phyloP scores from a whole-genome alignment of 2,113 vertebrate genomes.

The Ailuropoda melanoleuca region DNA sequence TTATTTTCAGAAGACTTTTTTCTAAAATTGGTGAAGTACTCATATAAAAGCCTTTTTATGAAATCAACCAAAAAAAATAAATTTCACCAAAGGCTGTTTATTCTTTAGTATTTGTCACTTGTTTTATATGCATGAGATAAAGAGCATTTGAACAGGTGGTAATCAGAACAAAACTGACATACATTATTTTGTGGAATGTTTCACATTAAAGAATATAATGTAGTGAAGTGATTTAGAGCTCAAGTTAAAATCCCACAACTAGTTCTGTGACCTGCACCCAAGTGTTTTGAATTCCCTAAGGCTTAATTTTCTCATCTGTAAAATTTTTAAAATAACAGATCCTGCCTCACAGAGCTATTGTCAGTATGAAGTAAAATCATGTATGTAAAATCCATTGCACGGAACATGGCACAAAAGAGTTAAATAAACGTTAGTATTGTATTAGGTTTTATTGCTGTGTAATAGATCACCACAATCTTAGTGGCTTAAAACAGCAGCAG shows the following conservation, averaged over 20 bases:
- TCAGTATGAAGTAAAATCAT: slow-evolving; percentile 1
- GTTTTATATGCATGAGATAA: slow-evolving; percentile 8
- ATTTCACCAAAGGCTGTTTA: slow-evolving; percentile 68
- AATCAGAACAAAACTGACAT: slow-evolving; percentile 53
- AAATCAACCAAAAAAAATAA: slow-evolving; percentile 44
- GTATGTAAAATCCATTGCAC: not conserved
- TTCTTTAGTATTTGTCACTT: slow-evolving; percentile 52
- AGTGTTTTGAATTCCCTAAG: not conserved
- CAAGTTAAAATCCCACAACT: slow-evolving; percentile 24
- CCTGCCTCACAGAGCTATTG: not conserved
- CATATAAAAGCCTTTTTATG: slow-evolving; percentile 63
- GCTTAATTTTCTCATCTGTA: slow-evolving; percentile 11
- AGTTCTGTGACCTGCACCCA: not conserved
- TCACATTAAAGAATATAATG: slow-evolving; percentile 20
- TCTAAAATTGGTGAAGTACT: slow-evolving; percentile 78
- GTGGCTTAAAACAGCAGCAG: not conserved
- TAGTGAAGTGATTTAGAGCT: not conserved
- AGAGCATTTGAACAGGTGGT: not conserved
- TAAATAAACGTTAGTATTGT: not conserved
- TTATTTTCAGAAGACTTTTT: slow-evolving; percentile 78
- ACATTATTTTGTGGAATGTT: slow-evolving; percentile 17
- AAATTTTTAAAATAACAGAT: not conserved
- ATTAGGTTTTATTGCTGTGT: not conserved
- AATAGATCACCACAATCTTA: not conserved
- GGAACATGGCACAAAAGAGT: not conserved